Base-by-base conservation (phyloP, 1,140 invertebrate genomes). In the Mamestra configurata region DNA sequence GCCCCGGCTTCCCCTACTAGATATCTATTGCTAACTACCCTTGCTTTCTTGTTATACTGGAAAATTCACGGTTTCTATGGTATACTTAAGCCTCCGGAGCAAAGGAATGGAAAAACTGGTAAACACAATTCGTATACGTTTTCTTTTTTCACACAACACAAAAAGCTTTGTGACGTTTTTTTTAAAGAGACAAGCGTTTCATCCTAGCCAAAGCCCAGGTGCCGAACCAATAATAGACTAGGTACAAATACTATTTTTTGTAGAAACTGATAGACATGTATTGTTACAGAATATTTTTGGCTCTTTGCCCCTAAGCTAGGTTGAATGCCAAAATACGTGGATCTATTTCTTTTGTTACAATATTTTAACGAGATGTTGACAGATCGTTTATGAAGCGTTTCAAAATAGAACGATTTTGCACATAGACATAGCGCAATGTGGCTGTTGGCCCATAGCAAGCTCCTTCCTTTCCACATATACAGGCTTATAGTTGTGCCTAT, bases 241-340 rank as follows among this genome's bases (percentile, higher is more conserved):
- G 27, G 31, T n/a, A 18, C 27, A 37, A 37, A 35, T 40, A 0
- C 10, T 40, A 40, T 20, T 40, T 66, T 66, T 13, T 13, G 10
- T 40, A 20, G 20, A 66, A 66, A 22, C 61, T 22, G 61, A 40
- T 22, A 18, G n/a, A 64, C 59, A 7, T 5, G 35, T 22, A 13
- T 66, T 66, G 61, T 66, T 66, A 2, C 15, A 31, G 13, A 66
- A 37, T 66, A 66, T 66, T 66, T 22, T 66, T 66, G 35, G 61
- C 35, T 22, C 35, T 20, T 20, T 22, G 35, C n/a, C 35, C 57
- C 57, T 35, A 66, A 35, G 61, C 57, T 35, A 66, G 61, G 61
- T 18, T 66, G 15, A 37, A 13, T 66, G 61, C 61, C 61, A 66
- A 66, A 66, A 64, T 11, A 5, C 35, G n/a, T 40, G 61, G 18